Percentiles rank a stretch among this genome's conserved stretches.
Conservation (phyloP, 2,113 vertebrate genomes). For the Platysteira castanea region DNA sequence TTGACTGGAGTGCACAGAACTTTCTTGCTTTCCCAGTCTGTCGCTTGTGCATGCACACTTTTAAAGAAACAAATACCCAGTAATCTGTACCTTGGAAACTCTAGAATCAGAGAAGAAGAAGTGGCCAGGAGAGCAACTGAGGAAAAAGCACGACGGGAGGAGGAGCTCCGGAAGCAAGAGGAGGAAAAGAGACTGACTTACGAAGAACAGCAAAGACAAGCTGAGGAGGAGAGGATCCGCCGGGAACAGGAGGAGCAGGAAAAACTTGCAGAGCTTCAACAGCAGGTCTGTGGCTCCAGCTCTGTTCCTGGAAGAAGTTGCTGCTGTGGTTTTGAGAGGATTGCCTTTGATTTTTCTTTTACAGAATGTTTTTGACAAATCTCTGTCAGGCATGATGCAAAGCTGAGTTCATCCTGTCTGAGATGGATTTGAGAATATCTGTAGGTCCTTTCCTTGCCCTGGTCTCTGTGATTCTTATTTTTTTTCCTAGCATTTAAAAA, state of each 20-base stretch:
- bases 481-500: neutral
- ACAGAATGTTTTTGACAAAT: neutral
- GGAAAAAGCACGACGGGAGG: constrained; percentile 57
- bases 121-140: constrained; percentile 69
- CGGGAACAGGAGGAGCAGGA: constrained; percentile 78
- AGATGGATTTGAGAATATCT: neutral
- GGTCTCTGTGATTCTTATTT: neutral
- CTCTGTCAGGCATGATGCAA: neutral
- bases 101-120: constrained; percentile 78
- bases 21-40: neutral
- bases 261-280: constrained; percentile 75
- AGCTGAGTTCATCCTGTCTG: neutral
- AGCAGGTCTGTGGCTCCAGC: constrained; percentile 69
- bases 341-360: neutral
- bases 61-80: neutral
- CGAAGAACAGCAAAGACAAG: constrained; percentile 71
- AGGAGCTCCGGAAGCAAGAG: constrained; percentile 69
- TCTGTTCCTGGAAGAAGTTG: neutral
- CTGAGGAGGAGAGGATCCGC: constrained; percentile 70
- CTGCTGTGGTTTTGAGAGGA: neutral
- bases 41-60: neutral
- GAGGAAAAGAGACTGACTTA: constrained; percentile 70
- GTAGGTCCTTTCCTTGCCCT: neutral
- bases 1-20: neutral
- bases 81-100: neutral